A percentile compares a stretch with the other conserved stretches of the same genome.
These are phyloP conservation scores for Drosophila punjabiensis DNA, from an alignment of 1,140 invertebrate genomes.

Conservation along the genomic window DNA sequence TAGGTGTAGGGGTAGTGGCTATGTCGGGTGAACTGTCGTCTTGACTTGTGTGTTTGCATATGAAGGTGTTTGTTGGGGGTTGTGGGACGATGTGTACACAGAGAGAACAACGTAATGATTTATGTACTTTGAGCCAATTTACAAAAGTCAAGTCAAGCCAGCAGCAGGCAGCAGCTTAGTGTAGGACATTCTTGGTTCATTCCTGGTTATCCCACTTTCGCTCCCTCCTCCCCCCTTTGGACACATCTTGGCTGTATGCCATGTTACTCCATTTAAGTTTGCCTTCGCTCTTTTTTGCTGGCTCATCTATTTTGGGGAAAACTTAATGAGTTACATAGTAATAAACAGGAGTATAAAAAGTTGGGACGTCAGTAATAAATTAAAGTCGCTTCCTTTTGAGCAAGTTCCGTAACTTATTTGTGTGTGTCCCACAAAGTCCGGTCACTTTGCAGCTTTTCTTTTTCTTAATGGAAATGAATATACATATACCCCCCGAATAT, in stretches of 20 bases:
- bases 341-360: conserved; percentile 23
- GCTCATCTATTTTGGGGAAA: conserved; percentile 20
- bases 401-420: conserved; percentile 8
- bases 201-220: conserved; percentile 1
- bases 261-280: conserved; percentile 25
- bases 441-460: not conserved
- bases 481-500: not conserved
- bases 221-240: not conserved
- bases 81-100: conserved; percentile 47
- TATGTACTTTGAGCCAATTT: conserved; percentile 38
- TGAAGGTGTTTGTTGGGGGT: conserved; percentile 35
- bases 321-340: conserved; percentile 25
- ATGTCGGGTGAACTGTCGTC: conserved; percentile 20
- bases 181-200: conserved; percentile 15
- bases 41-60: conserved; percentile 46
- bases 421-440: not conserved
- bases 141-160: conserved; percentile 28
- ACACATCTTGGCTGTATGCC: conserved; percentile 24
- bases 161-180: conserved; percentile 11
- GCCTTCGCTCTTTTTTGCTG: conserved; percentile 15
- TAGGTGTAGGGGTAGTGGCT: conserved; percentile 8
- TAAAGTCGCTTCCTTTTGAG: conserved; percentile 12
- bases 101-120: conserved; percentile 49
- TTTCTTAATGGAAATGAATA: not conserved
- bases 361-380: conserved; percentile 19